Evolutionary conservation across 2,888 invertebrate species (phyloP).

Genomic region (Corbicula japonica): DNA sequence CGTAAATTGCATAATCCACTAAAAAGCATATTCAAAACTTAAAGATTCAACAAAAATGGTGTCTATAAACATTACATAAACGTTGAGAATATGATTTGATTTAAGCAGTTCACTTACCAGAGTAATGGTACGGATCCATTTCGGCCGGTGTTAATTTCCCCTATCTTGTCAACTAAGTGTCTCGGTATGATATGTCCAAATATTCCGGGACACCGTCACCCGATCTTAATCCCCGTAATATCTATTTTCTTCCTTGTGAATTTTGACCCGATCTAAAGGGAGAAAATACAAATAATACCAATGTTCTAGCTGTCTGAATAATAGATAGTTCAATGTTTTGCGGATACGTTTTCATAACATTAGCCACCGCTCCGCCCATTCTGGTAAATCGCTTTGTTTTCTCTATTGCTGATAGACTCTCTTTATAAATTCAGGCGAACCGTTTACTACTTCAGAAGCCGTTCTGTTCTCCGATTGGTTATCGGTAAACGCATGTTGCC

Average conservation of each 20-base stretch:
- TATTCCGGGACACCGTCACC: slow-evolving; percentile 42
- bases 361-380: slow-evolving; percentile 61
- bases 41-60: too few relatives aligned
- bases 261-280: slow-evolving; percentile 57
- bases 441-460: slow-evolving; percentile 62
- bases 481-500: slow-evolving; percentile 34
- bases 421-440: slow-evolving; percentile 52
- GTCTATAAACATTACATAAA: slow-evolving; percentile 33
- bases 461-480: slow-evolving; percentile 55
- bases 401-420: slow-evolving; percentile 45
- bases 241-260: slow-evolving; percentile 63
- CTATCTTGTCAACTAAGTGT: slow-evolving; percentile 59
- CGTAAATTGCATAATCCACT: too few relatives aligned
- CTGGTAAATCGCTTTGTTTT: slow-evolving; percentile 66
- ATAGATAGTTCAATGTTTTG: slow-evolving; percentile 68
- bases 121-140: slow-evolving; percentile 69
- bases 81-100: slow-evolving; percentile 15
- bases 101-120: slow-evolving; percentile 63
- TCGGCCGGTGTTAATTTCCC: slow-evolving; percentile 58
- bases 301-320: slow-evolving; percentile 62
- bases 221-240: slow-evolving; percentile 56
- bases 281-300: slow-evolving; percentile 67
- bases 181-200: slow-evolving; percentile 43
- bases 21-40: too few relatives aligned
- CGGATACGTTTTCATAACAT: slow-evolving; percentile 70